A percentile compares a stretch with the other conserved stretches of the same genome.
Evolutionary conservation across 2,113 vertebrate genomes (phyloP).

Genomic region (Otus sunia): DNA sequence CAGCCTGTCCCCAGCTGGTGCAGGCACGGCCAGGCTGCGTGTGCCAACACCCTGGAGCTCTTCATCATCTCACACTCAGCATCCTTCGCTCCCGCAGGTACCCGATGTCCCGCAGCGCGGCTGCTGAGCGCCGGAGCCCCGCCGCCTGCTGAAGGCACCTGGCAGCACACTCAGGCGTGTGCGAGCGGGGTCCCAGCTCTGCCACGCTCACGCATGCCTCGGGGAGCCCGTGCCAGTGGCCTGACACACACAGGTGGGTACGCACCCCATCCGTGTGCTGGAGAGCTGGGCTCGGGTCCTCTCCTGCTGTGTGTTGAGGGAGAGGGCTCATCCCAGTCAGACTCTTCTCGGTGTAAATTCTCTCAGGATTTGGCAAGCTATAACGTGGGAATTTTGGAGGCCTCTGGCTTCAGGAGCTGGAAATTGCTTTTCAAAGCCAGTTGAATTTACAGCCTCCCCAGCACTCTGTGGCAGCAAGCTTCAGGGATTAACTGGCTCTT

Average conservation of each 20-base stretch:
- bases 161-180: accelerated
- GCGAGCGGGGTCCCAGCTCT: not conserved
- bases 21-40: not conserved
- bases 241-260: not conserved
- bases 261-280: accelerated
- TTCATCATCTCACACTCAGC: not conserved
- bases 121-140: not conserved
- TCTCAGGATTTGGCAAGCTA: not conserved
- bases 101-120: accelerated
- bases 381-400: not conserved
- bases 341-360: not conserved
- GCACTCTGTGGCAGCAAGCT: not conserved
- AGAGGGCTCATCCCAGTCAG: not conserved
- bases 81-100: not conserved
- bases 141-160: not conserved
- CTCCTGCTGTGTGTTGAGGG: not conserved
- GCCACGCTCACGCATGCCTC: accelerated
- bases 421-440: not conserved
- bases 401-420: not conserved
- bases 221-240: not conserved
- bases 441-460: not conserved
- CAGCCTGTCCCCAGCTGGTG: not conserved
- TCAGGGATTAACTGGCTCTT: not conserved
- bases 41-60: not conserved
- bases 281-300: not conserved